These are phyloP conservation scores for Germaria angustata DNA, from an alignment of 2,888 invertebrate species.

Conservation along the genomic window DNA sequence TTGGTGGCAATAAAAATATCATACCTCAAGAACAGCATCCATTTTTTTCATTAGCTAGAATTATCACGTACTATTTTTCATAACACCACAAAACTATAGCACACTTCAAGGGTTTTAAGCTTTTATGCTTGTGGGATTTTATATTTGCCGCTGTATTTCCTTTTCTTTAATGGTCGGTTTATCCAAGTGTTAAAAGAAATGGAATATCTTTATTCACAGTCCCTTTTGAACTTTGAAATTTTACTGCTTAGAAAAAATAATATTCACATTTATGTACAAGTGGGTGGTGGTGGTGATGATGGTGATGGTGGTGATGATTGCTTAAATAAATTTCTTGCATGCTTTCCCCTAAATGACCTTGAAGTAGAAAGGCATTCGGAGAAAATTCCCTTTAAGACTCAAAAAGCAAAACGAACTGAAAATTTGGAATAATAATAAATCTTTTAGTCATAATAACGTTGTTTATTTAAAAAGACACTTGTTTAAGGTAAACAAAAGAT, in stretches of 20 bases:
- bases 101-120: neutral
- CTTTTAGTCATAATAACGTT: neutral
- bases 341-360: neutral
- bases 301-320: neutral
- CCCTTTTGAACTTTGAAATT: neutral
- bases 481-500: neutral
- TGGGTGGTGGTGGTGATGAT: neutral
- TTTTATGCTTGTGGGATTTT: neutral
- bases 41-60: no score
- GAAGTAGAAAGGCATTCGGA: neutral
- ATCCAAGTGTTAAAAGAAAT: neutral
- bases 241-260: neutral
- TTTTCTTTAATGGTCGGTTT: neutral
- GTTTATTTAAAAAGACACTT: neutral
- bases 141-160: neutral
- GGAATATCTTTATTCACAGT: neutral
- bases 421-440: neutral
- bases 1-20: no score
- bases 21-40: no score
- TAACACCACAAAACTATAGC: neutral
- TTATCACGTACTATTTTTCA: no score
- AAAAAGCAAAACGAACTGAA: neutral
- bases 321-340: neutral
- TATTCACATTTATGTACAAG: neutral
- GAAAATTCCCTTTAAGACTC: neutral